phyloP scores from a whole-genome alignment of 2,113 vertebrate genomes.

The Lepus americanus region DNA sequence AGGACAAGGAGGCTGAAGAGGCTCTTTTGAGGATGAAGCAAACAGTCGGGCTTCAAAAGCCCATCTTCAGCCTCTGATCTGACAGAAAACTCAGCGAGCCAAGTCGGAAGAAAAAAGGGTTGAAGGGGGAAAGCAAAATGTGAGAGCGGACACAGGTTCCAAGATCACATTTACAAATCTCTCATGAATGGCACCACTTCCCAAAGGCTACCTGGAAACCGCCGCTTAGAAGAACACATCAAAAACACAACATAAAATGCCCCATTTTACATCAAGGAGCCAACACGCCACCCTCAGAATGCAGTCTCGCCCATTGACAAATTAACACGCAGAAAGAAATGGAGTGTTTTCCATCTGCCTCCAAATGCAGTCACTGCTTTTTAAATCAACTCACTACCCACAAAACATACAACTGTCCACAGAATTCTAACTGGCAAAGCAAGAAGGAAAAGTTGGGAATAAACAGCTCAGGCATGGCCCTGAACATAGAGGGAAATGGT shows the following conservation, averaged over 20 bases:
- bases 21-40: slow-evolving; percentile 33
- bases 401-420: background rate
- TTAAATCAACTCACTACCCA: background rate
- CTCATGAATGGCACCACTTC: background rate
- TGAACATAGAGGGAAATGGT: background rate
- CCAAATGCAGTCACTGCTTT: background rate
- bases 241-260: background rate
- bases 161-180: slow-evolving; percentile 67
- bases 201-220: background rate
- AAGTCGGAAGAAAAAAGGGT: slow-evolving; percentile 12
- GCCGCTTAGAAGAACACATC: slow-evolving; percentile 28
- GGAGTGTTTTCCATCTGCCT: background rate
- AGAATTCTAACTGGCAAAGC: background rate
- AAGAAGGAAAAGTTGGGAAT: background rate
- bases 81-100: slow-evolving; percentile 41
- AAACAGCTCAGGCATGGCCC: background rate
- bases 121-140: background rate
- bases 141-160: slow-evolving; percentile 40
- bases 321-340: background rate
- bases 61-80: background rate
- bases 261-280: background rate
- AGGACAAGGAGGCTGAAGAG: background rate
- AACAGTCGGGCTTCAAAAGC: slow-evolving; percentile 54
- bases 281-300: background rate
- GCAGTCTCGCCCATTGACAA: background rate